phyloP scores from a whole-genome alignment of 2,113 vertebrate genomes.

The Brachionichthys hirsutus region DNA sequence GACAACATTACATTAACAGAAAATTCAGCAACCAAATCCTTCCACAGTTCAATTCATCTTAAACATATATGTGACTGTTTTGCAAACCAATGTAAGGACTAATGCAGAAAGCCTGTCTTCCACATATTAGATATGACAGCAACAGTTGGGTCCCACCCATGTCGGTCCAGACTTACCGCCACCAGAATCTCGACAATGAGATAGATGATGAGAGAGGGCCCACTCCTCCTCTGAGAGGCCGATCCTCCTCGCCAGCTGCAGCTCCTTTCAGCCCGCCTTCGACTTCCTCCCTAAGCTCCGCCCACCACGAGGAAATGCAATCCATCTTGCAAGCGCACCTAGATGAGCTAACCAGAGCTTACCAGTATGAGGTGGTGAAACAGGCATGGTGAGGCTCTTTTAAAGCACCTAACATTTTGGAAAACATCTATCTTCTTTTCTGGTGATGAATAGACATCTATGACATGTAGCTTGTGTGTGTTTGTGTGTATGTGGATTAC shows the following conservation, averaged over 20 bases:
- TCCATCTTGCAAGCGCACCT: constrained; percentile 95
- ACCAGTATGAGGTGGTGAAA: constrained; percentile 95
- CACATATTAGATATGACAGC: constrained; percentile 83
- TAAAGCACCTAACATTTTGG: neutral
- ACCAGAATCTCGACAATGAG: constrained; percentile 91
- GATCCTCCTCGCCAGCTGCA: constrained; percentile 91
- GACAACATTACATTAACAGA: too few species aligned
- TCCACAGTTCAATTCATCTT: too few species aligned
- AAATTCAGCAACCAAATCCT: too few species aligned
- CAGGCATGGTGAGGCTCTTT: constrained; percentile 87
- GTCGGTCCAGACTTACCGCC: constrained; percentile 90
- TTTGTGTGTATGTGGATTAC: neutral
- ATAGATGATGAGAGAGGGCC: constrained; percentile 90
- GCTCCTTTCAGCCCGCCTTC: constrained; percentile 90
- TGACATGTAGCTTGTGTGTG: neutral
- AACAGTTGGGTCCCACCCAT: constrained; percentile 90
- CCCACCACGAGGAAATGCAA: constrained; percentile 94
- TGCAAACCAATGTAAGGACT: neutral
- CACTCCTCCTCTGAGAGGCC: constrained; percentile 92
- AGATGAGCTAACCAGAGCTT: constrained; percentile 93
- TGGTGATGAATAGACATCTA: too few species aligned
- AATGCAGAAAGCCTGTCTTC: neutral
- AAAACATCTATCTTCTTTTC: neutral
- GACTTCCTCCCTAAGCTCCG: constrained; percentile 89
- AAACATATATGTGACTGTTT: neutral